A percentile compares a stretch with the other conserved stretches of the same genome.
Evolutionary conservation across 2,113 vertebrate species (phyloP).

Genomic region (Hyla sarda): DNA sequence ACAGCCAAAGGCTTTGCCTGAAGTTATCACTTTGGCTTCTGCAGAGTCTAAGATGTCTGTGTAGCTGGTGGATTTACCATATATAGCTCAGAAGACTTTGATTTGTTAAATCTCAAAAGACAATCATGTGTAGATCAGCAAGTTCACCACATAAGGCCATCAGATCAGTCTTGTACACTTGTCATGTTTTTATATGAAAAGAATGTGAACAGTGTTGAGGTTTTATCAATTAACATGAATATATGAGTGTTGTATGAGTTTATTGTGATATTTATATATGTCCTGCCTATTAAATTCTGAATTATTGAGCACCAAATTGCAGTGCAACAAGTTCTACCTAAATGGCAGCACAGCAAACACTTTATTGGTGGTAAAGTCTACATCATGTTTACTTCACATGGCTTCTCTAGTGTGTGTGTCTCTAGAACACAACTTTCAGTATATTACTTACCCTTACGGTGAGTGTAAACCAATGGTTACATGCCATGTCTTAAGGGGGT

Average conservation of each 20-base stretch:
- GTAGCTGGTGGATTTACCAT: not conserved
- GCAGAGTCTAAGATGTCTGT: not conserved
- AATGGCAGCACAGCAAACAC: no score
- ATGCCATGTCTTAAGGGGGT: no score
- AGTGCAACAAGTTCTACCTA: not conserved
- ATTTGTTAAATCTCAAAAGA: not conserved
- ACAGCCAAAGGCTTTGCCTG: constrained; percentile 30
- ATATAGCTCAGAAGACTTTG: not conserved
- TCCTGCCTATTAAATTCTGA: not conserved
- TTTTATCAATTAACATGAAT: not conserved
- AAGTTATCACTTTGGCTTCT: constrained; percentile 20
- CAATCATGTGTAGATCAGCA: not conserved
- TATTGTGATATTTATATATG: not conserved
- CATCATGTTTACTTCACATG: no score
- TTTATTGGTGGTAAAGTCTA: no score
- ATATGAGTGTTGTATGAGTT: not conserved
- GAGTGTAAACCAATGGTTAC: no score
- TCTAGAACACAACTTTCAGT: no score
- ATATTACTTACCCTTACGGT: no score
- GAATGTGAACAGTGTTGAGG: not conserved
- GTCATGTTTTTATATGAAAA: not conserved
- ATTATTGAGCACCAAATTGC: not conserved
- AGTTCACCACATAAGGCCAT: not conserved
- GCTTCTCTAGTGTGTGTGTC: no score
- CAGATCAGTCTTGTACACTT: not conserved